Percentiles rank a stretch among this genome's conserved stretches.
phyloP scores from a whole-genome alignment of 2,113 vertebrate species.

The Ibidorhyncha struthersii region DNA sequence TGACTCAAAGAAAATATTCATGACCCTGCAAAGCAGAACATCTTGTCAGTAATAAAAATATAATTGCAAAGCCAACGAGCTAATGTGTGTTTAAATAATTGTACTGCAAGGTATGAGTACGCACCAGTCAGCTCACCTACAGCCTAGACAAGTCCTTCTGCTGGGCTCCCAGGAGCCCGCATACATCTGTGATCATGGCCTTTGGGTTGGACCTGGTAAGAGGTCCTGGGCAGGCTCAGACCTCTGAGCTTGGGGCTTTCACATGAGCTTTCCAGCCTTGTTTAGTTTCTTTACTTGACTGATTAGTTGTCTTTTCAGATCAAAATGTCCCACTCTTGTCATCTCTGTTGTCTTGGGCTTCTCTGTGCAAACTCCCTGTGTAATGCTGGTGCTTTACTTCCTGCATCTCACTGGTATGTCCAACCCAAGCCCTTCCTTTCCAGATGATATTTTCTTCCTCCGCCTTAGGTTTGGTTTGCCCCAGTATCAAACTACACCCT shows the following conservation, averaged over 20 bases:
- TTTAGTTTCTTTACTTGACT: not conserved
- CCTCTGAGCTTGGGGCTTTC: not conserved
- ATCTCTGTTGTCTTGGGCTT: not conserved
- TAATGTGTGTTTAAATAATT: not conserved
- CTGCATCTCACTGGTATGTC: not conserved
- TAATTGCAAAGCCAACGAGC: slow-evolving; percentile 22
- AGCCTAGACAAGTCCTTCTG: not conserved
- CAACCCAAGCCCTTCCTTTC: not conserved
- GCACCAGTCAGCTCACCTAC: not conserved
- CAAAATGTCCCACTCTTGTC: not conserved
- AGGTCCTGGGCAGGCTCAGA: not conserved
- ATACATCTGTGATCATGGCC: not conserved
- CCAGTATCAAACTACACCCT: not conserved
- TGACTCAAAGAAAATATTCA: slow-evolving; percentile 39
- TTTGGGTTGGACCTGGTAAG: not conserved
- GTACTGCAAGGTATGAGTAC: not conserved
- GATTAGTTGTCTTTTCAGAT: not conserved
- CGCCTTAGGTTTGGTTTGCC: not conserved
- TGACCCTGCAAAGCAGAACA: slow-evolving; percentile 1
- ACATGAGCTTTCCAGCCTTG: not conserved
- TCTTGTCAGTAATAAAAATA: slow-evolving; percentile 17
- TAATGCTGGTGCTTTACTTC: not conserved
- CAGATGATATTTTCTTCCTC: not conserved
- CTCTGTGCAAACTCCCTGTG: not conserved
- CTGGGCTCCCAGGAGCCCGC: not conserved